Conservation (phyloP, 2,888 invertebrate species). For the Tetragonula carbonaria region DNA sequence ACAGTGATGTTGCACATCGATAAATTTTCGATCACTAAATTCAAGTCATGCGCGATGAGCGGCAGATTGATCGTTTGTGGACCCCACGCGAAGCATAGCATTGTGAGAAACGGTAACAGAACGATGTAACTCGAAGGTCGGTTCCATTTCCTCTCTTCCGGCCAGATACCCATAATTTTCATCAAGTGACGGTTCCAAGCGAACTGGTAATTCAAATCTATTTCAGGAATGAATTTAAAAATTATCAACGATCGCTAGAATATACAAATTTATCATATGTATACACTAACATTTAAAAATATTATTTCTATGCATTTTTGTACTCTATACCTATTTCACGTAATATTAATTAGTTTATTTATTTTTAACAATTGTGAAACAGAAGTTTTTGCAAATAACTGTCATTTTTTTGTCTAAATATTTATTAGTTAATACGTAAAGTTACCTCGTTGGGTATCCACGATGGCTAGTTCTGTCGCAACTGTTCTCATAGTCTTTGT, state of each 20-base stretch:
- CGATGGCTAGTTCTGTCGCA: constrained; percentile 7
- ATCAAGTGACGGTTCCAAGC: constrained; percentile 71
- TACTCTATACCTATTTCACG: no score
- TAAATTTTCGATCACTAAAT: constrained; percentile 69
- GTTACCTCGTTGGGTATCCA: constrained; percentile 38
- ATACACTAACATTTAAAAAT: not conserved
- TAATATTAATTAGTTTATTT: not conserved
- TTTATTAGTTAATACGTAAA: not conserved
- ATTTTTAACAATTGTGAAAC: not conserved
- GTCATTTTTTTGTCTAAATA: not conserved
- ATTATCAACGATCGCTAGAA: no score
- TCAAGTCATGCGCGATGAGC: constrained; percentile 61
- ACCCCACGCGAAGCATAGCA: constrained; percentile 40
- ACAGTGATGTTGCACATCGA: constrained; percentile 61
- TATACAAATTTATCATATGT: no score
- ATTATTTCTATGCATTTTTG: not conserved
- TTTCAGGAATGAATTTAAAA: no score
- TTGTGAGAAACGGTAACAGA: constrained; percentile 32
- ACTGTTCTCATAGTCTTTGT: not conserved
- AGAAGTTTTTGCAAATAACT: not conserved
- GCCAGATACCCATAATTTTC: constrained; percentile 73
- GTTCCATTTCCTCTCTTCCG: constrained; percentile 49
- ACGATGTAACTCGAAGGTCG: constrained; percentile 45
- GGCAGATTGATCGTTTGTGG: constrained; percentile 56
- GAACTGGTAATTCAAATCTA: constrained; percentile 58